Conservation (phyloP, 2,797 vertebrate species). For the Thamnophis elegans region DNA sequence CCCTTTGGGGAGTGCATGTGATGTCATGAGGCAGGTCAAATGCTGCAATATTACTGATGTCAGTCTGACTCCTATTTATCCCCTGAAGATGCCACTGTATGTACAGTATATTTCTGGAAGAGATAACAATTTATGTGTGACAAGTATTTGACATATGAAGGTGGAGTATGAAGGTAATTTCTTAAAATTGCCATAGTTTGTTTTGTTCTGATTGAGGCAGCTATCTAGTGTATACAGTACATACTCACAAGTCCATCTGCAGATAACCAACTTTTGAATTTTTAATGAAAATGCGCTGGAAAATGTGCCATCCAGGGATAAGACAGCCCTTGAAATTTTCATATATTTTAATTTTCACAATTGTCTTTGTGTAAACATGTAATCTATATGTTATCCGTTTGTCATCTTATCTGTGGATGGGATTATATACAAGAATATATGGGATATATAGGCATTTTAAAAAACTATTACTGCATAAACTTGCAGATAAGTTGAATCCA, state of each 20-base stretch:
- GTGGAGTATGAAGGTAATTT: neutral
- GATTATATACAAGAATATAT: neutral
- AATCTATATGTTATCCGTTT: neutral
- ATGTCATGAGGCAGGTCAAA: neutral
- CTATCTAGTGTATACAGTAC: neutral
- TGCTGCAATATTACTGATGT: neutral
- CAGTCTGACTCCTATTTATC: neutral
- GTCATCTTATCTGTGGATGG: neutral
- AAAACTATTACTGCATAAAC: neutral
- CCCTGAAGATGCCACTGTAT: neutral
- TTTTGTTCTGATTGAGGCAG: neutral
- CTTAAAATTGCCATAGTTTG: neutral
- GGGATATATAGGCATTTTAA: neutral
- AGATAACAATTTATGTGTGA: neutral
- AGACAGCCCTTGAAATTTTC: neutral
- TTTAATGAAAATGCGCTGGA: neutral
- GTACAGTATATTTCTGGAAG: neutral
- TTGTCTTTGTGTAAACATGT: neutral
- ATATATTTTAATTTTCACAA: neutral
- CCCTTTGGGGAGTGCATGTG: neutral
- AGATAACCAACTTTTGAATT: neutral
- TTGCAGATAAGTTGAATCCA: neutral
- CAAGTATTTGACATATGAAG: neutral
- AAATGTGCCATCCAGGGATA: neutral
- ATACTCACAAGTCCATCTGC: neutral